Conservation (phyloP, 2,888 invertebrate genomes). For the Falcaria lacertinaria region DNA sequence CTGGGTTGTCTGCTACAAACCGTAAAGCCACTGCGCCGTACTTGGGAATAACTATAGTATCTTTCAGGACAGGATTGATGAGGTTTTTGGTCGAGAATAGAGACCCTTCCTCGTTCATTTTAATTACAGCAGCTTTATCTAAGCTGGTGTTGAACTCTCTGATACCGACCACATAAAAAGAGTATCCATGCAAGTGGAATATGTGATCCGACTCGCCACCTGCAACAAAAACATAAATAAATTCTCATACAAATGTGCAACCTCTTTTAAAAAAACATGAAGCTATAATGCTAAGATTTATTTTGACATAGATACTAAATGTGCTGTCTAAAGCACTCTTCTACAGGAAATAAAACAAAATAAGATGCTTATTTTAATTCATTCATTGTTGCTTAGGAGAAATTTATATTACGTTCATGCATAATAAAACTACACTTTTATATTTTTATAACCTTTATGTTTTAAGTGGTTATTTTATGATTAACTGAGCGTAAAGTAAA, state of each 20-base stretch:
- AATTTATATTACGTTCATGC: not conserved
- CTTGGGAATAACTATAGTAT: constrained; percentile 86
- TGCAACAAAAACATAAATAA: constrained; percentile 37
- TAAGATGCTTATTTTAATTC: not conserved
- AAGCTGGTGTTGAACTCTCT: constrained; percentile 73
- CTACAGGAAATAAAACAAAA: not conserved
- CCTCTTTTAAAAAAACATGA: not conserved
- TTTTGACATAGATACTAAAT: not conserved
- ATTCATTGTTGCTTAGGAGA: not conserved
- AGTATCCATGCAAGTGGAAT: constrained; percentile 88
- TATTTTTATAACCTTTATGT: too few relatives aligned
- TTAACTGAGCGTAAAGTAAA: not conserved
- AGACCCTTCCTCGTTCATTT: constrained; percentile 78
- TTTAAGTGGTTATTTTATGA: not conserved
- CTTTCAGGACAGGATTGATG: constrained; percentile 82
- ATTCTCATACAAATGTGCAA: constrained; percentile 8
- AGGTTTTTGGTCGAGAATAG: constrained; percentile 79
- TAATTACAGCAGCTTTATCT: constrained; percentile 73
- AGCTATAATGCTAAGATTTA: not conserved
- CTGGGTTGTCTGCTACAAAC: constrained; percentile 88
- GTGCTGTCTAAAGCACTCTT: not conserved
- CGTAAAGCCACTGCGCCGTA: constrained; percentile 84
- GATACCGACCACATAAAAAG: constrained; percentile 83
- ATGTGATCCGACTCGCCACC: constrained; percentile 83
- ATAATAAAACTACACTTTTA: too few relatives aligned